Base-by-base conservation (phyloP, 2,113 vertebrate species). In the mouse (Mus musculus) region DNA sequence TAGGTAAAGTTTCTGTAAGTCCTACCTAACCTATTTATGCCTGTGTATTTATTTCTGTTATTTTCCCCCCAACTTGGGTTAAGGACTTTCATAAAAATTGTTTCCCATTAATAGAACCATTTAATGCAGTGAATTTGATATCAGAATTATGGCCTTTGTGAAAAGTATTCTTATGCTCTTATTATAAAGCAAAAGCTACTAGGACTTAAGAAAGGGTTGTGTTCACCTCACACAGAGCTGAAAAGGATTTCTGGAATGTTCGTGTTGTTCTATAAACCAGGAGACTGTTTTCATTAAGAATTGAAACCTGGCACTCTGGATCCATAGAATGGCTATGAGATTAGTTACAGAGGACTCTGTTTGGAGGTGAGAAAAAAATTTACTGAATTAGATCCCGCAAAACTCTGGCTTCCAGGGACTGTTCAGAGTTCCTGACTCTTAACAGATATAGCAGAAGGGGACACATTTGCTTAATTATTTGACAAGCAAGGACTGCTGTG, bases 211-310 rank as follows among this genome's bases (percentile, higher is more conserved):
- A 30, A 54, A 56, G 71, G 63, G 11, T 36, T 63, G 20, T 63
- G 30, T 82, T 89, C 87, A 42, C 39, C 78, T 73, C 20, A 22
- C 8, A 14, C 30, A 75, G 16, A 54, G 80, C 30, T 75, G 56
- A 75, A 91, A 93, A 69, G 46, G 8, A n/a, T 86, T 95, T 63
- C 39, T n/a, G 67, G 61, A 30, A 72, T 90, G 42, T 81, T 81
- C 2, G 16, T 20, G 85, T 52, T 65, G 28, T 30, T 33, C 10
- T 93, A 33, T 63, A 63, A 78, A 59, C 54, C 76, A 71, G 49
- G 33, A 63, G 73, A 36, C 39, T 81, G 7, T 73, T 63, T 59
- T 95, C 49, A n/a, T 59, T 36, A 80, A 78, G 17, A 54, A 75
- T 42, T 49, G 49, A 88, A 54, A 92, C 11, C 46, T 81, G 56